Percentiles rank a stretch among this genome's conserved stretches.
phyloP scores from a whole-genome alignment of 2,797 vertebrate genomes.

The Pseudopleuronectes americanus region DNA sequence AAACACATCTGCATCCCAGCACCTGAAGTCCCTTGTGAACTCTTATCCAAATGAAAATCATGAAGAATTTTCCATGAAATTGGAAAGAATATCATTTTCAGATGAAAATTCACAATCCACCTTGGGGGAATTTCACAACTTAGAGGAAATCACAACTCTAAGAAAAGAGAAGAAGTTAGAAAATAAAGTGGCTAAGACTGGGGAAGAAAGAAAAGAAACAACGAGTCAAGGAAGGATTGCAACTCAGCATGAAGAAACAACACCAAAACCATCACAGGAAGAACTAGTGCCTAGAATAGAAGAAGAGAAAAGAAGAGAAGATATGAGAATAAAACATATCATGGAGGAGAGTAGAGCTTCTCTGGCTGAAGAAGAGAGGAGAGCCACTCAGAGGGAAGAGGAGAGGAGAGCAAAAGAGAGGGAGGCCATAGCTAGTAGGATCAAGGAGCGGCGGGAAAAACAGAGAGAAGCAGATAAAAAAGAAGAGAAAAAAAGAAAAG shows the following conservation, averaged over 20 bases:
- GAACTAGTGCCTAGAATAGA: background rate
- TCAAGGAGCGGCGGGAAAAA: constrained; percentile 60
- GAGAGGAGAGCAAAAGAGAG: constrained; percentile 61
- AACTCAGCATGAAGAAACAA: constrained; percentile 32
- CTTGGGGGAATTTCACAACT: constrained; percentile 3
- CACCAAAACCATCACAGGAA: constrained; percentile 22
- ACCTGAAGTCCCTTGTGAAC: constrained; percentile 11
- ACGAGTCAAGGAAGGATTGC: constrained; percentile 18
- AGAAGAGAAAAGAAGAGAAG: constrained; percentile 37
- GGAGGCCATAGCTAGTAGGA: constrained; percentile 52
- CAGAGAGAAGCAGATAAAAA: constrained; percentile 52
- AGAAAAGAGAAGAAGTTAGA: constrained; percentile 32
- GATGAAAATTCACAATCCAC: constrained; percentile 23
- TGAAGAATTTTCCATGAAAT: constrained; percentile 8
- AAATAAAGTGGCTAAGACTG: background rate
- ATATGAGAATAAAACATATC: constrained; percentile 51
- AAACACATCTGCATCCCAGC: constrained; percentile 24
- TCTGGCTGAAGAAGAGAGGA: constrained; percentile 57
- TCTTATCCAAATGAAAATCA: constrained; percentile 1
- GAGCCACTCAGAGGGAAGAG: constrained; percentile 58
- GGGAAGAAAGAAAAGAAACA: constrained; percentile 13
- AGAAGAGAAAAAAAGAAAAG: constrained; percentile 40
- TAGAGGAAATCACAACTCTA: constrained; percentile 13
- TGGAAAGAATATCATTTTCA: constrained; percentile 22
- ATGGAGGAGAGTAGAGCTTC: constrained; percentile 58